Percentiles rank a stretch among this genome's conserved stretches.
phyloP scores from a whole-genome alignment of 30 jellyfish, hydroid and myxozoan species.

The Hydra vulgaris region DNA sequence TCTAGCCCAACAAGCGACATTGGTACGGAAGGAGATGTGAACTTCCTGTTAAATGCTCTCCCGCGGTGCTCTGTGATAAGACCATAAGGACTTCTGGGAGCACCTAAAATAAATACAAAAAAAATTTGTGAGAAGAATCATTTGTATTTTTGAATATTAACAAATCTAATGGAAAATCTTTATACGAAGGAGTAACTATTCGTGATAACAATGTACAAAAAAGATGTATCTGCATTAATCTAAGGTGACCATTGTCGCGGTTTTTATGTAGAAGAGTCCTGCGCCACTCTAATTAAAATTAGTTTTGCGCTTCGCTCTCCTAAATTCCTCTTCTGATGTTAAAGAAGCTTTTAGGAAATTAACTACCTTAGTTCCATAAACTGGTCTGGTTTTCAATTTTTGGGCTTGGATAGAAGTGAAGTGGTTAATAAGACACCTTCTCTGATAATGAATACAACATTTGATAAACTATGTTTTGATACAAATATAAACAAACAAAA shows the following conservation, averaged over 20 bases:
- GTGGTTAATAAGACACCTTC: neutral
- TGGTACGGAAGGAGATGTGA: too few relatives aligned
- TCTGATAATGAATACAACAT: neutral
- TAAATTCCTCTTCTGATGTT: neutral
- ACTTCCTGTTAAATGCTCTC: too few relatives aligned
- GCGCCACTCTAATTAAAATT: neutral
- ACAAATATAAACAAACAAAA: neutral
- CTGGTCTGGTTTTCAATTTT: neutral
- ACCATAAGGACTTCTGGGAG: too few relatives aligned
- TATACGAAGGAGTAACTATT: neutral
- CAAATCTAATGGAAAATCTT: neutral
- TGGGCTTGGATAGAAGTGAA: neutral
- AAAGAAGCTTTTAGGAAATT: neutral
- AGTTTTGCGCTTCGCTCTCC: neutral
- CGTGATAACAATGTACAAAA: neutral
- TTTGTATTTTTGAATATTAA: too few relatives aligned
- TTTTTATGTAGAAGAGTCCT: neutral
- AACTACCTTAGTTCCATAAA: neutral
- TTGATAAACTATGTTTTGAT: neutral
- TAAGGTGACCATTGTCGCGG: neutral
- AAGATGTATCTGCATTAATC: neutral
- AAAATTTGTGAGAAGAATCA: neutral
- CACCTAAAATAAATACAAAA: too few relatives aligned
- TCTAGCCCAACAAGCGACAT: too few relatives aligned
- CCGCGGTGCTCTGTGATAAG: too few relatives aligned